Evolutionary conservation across 2,888 invertebrate genomes (phyloP).

Genomic region (Drosophila meridionalis): DNA sequence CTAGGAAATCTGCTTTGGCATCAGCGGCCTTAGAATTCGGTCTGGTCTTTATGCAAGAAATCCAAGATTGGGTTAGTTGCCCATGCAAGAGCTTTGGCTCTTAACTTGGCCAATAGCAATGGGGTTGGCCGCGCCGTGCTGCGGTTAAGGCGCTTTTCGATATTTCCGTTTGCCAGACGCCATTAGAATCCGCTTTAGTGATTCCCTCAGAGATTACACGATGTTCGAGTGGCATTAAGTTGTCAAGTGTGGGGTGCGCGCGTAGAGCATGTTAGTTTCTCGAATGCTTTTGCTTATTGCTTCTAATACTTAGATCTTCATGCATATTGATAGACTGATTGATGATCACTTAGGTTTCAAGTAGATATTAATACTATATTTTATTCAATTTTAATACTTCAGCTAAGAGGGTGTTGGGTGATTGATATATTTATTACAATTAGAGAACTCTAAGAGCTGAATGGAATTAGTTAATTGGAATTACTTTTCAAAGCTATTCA

Average conservation of each 20-base stretch:
- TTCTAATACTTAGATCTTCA: neutral
- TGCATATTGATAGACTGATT: neutral
- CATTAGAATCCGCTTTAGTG: slow-evolving; percentile 74
- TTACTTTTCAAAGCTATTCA: neutral
- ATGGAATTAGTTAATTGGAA: neutral
- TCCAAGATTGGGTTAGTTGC: slow-evolving; percentile 39
- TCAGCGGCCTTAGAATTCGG: slow-evolving; percentile 69
- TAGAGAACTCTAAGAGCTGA: neutral
- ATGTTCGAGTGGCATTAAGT: slow-evolving; percentile 52
- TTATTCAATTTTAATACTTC: neutral
- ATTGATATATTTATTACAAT: neutral
- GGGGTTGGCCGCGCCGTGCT: slow-evolving; percentile 10
- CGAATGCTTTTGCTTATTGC: slow-evolving; percentile 4
- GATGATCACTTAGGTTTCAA: neutral
- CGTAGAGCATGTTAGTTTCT: slow-evolving; percentile 32
- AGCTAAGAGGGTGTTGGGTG: neutral
- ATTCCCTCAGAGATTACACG: slow-evolving; percentile 69
- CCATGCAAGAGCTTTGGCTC: slow-evolving; percentile 23
- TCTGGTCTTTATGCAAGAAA: slow-evolving; percentile 58
- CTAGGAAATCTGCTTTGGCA: slow-evolving; percentile 79
- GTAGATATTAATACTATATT: neutral
- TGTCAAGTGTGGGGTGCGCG: slow-evolving; percentile 50
- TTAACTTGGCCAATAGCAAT: slow-evolving; percentile 30
- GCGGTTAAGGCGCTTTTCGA: slow-evolving; percentile 64
- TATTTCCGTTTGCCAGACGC: slow-evolving; percentile 74